Percentiles rank a stretch among this genome's conserved stretches.
Evolutionary conservation across 2,888 invertebrate species (phyloP).

Genomic region (Thelaira solivaga): DNA sequence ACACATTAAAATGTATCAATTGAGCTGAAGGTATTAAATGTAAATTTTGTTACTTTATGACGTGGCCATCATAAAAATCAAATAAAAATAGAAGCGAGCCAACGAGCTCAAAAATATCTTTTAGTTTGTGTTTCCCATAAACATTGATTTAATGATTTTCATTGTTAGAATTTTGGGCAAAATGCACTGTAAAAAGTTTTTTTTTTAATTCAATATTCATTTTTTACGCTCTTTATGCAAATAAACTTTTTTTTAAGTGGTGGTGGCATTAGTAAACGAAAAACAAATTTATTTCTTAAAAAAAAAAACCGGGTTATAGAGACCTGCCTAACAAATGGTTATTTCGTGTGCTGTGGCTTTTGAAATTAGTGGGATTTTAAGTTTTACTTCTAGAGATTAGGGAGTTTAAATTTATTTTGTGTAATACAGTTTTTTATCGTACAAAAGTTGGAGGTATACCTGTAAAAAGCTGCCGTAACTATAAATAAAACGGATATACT

Average conservation of each 20-base stretch:
- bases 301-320: too few relatives aligned
- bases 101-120: not conserved
- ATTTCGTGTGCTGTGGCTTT: too few relatives aligned
- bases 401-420: too few relatives aligned
- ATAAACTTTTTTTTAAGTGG: too few relatives aligned
- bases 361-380: too few relatives aligned
- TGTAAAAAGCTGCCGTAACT: too few relatives aligned
- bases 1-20: conserved; percentile 47
- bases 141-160: conserved; percentile 54
- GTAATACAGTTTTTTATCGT: too few relatives aligned
- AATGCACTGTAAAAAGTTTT: conserved; percentile 48
- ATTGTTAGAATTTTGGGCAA: conserved; percentile 55
- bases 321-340: too few relatives aligned
- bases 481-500: too few relatives aligned
- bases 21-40: conserved; percentile 55
- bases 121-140: conserved; percentile 36
- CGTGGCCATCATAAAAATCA: conserved; percentile 56
- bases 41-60: conserved; percentile 59
- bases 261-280: not conserved
- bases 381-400: too few relatives aligned
- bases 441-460: too few relatives aligned
- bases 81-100: not conserved
- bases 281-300: too few relatives aligned
- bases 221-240: not conserved
- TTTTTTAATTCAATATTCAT: conserved; percentile 7